Conservation (phyloP, 2,888 invertebrate genomes). For the Oligia fasciuncula region DNA sequence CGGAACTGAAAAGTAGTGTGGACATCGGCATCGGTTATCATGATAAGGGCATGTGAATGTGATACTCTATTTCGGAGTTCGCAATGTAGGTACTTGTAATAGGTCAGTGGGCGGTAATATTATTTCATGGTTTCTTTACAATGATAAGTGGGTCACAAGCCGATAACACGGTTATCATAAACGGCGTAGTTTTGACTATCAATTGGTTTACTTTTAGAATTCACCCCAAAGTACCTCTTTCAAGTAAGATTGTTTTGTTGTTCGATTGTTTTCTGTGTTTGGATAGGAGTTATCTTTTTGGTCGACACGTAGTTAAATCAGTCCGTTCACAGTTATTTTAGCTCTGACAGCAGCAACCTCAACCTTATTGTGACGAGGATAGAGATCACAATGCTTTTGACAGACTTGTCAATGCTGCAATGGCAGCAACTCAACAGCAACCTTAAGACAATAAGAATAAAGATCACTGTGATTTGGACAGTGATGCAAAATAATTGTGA, state of each 20-base stretch:
- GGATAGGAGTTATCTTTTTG: background rate
- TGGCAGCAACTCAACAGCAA: background rate
- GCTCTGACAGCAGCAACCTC: too few relatives aligned
- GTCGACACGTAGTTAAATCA: background rate
- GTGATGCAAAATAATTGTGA: background rate
- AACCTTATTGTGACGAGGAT: too few relatives aligned
- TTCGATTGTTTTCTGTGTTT: background rate
- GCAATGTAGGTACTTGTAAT: too few relatives aligned
- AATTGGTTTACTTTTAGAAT: constrained; percentile 4
- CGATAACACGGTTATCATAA: constrained; percentile 45
- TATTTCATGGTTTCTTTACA: background rate
- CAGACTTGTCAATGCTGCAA: background rate
- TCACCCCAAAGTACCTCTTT: constrained; percentile 47
- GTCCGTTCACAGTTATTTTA: background rate
- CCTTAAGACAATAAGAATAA: background rate
- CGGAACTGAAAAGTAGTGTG: too few relatives aligned
- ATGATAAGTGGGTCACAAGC: background rate
- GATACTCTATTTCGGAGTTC: background rate
- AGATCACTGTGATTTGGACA: background rate
- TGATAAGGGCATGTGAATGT: too few relatives aligned
- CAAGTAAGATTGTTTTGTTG: constrained; percentile 2
- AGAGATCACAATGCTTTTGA: background rate
- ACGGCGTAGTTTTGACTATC: constrained; percentile 16
- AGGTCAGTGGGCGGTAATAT: background rate
- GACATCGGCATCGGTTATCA: too few relatives aligned